Evolutionary conservation across 1,140 invertebrate genomes (phyloP).

Genomic region (Trichogramma pretiosum): DNA sequence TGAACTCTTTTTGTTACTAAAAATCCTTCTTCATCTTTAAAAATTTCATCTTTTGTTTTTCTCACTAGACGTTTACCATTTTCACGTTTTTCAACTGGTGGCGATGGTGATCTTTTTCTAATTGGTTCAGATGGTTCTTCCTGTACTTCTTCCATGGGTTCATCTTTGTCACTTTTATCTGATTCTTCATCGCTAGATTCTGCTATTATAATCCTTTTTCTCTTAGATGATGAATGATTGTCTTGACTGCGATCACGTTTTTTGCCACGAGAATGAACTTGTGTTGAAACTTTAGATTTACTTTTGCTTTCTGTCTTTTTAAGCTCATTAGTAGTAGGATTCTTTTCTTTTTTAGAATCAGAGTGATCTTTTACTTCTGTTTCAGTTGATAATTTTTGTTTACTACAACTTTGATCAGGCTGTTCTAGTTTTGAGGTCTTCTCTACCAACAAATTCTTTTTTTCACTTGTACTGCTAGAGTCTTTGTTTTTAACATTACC

Average conservation of each 20-base stretch:
- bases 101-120: slow-evolving; percentile 24
- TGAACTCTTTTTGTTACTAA: slow-evolving; percentile 36
- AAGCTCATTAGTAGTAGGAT: slow-evolving; percentile 1
- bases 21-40: slow-evolving; percentile 36
- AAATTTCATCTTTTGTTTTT: slow-evolving; percentile 34
- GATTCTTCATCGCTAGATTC: slow-evolving; percentile 35
- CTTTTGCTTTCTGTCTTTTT: slow-evolving; percentile 8
- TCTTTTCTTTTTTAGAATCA: neutral
- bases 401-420: slow-evolving; percentile 7
- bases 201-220: slow-evolving; percentile 32
- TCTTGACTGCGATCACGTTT: slow-evolving; percentile 31
- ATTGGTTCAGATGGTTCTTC: slow-evolving; percentile 7
- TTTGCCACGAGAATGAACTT: slow-evolving; percentile 17
- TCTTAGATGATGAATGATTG: slow-evolving; percentile 24
- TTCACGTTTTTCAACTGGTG: slow-evolving; percentile 21
- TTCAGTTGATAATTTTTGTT: slow-evolving; percentile 12
- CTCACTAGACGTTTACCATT: slow-evolving; percentile 32
- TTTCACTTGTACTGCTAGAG: slow-evolving; percentile 3
- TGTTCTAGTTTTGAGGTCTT: slow-evolving; percentile 4
- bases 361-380: slow-evolving; percentile 2
- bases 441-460: neutral
- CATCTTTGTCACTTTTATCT: slow-evolving; percentile 15
- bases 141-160: slow-evolving; percentile 13
- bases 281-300: slow-evolving; percentile 1
- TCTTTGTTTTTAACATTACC: slow-evolving; percentile 10